Conservation (phyloP, 1,140 invertebrate species). For the Hydropsyche tenuis region DNA sequence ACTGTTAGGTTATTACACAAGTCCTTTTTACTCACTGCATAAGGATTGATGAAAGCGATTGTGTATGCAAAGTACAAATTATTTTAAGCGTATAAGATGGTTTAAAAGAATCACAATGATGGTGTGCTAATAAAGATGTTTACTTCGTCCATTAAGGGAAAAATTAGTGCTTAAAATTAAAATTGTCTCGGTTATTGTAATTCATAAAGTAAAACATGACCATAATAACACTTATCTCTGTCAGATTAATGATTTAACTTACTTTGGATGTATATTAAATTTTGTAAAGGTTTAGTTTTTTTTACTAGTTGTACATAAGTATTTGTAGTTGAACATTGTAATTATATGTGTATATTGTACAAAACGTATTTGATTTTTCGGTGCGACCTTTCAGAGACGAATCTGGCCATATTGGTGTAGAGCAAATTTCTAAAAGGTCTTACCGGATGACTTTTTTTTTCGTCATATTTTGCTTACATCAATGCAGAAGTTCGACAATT, state of each 20-base stretch:
- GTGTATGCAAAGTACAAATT: constrained; percentile 51
- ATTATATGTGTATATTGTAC: not conserved
- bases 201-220: constrained; percentile 26
- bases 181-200: constrained; percentile 47
- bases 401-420: constrained; percentile 10
- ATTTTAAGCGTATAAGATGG: constrained; percentile 46
- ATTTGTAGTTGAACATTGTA: not conserved
- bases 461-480: not conserved
- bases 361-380: not conserved
- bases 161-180: constrained; percentile 30
- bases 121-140: constrained; percentile 37
- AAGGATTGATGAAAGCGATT: constrained; percentile 37
- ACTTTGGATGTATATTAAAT: constrained; percentile 12
- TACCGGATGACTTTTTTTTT: not conserved
- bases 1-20: constrained; percentile 26
- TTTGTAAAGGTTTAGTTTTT: constrained; percentile 16
- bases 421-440: not conserved
- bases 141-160: constrained; percentile 50
- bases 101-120: constrained; percentile 38
- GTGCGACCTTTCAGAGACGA: not conserved
- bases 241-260: not conserved
- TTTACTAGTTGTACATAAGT: not conserved
- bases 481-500: too few relatives aligned
- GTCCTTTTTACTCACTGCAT: constrained; percentile 13
- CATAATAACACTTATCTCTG: not conserved